Evolutionary conservation across 64 coral and sea anemone genomes (phyloP).

Genomic region (Acropora yongei): DNA sequence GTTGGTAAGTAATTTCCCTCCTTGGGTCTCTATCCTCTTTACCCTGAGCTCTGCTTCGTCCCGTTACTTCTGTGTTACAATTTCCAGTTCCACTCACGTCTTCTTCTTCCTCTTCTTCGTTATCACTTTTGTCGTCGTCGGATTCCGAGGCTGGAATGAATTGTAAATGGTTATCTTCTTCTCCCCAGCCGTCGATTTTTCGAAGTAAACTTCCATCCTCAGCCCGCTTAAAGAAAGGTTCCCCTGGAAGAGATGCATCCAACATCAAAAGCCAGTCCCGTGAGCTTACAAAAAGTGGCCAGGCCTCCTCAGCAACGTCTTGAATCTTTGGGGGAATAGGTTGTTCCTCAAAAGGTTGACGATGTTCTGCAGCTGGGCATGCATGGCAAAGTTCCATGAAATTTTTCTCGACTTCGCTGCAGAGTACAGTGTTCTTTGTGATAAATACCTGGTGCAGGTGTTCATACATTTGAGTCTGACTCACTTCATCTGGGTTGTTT

Average conservation of each 20-base stretch:
- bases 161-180: constrained; percentile 86
- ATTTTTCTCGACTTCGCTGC: constrained; percentile 79
- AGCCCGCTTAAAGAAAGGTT: constrained; percentile 73
- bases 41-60: background rate
- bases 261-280: constrained; percentile 86
- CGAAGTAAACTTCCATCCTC: constrained; percentile 76
- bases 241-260: constrained; percentile 84
- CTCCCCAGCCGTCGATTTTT: constrained; percentile 92
- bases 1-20: constrained; percentile 86
- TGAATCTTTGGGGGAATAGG: constrained; percentile 60
- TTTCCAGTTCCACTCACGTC: background rate
- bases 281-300: constrained; percentile 93
- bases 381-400: constrained; percentile 88
- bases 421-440: constrained; percentile 63
- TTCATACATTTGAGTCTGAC: constrained; percentile 26
- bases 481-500: background rate
- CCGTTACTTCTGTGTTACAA: background rate
- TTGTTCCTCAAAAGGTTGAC: constrained; percentile 25
- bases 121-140: constrained; percentile 44
- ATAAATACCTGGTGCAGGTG: constrained; percentile 95
- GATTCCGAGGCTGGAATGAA: constrained; percentile 53
- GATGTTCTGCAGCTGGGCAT: constrained; percentile 44
- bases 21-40: constrained; percentile 60
- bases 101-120: constrained; percentile 56
- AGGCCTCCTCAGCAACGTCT: constrained; percentile 65